Base-by-base conservation (phyloP, 2,113 vertebrate genomes). In the Toxotes jaculatrix region DNA sequence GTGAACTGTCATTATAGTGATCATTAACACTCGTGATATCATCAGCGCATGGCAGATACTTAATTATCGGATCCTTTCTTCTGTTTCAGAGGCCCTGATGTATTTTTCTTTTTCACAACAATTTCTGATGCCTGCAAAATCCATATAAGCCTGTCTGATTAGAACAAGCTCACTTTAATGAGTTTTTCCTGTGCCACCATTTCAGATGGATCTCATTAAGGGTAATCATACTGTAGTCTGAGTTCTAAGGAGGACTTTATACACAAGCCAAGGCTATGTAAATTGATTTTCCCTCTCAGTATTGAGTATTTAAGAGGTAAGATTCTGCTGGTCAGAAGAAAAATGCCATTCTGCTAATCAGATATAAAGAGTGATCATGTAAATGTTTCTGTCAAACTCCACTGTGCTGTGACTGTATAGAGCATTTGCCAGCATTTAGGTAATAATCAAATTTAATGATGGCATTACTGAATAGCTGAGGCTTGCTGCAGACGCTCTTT, bases 21-120 rank as follows among this genome's bases (percentile, higher is more conserved):
- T 95, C 93, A 94, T 95, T 94, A 94, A 93, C 93, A 93, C 93
- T 92, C 77, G 91, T 89, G 93, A 94, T 94, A 93, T 91, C 91
- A 94, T 93, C 91, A 92, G 92, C 80, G 85, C 91, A 80, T 88
- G 91, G 93, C 95, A 94, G 90, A 91, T 92, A 90, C 91, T 93
- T 94, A 90, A 93, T 95, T 93, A 94, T 92, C 75, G 61, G 80
- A 85, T 90, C 85, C 76, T 82, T 86, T 92, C 90, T 86, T 90
- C 89, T 91, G 86, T 91, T 94, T 89, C 91, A 85, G 88, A 90
- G 88, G 91, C 91, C 87, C 90, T 66, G 81, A 85, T 85, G 94
- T 92, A 90, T 93, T 89, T 93, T 93, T 92, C 85, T 87, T 83
- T 88, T 90, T 92, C 84, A 89, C 83, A 93, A 94, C 88, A 89